Evolutionary conservation across 2,888 invertebrate species (phyloP), one percentile per base, ranked within the genome.

Genomic region (Ptycholaimellus sp.): DNA sequence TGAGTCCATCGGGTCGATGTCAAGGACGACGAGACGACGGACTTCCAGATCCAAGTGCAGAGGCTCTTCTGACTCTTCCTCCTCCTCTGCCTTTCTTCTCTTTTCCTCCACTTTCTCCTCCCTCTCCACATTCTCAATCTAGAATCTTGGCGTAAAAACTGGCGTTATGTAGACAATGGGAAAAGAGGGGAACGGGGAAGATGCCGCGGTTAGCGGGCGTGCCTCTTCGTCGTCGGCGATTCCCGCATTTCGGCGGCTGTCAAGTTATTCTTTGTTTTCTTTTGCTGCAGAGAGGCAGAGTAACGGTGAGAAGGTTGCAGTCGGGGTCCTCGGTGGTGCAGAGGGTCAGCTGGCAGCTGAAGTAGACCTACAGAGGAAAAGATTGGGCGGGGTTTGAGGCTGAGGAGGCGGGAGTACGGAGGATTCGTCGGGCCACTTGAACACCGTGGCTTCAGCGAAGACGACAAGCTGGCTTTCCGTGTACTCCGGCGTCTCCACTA

Each of bases 381-480:
- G n/a, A n/a, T n/a, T n/a, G n/a, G n/a, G n/a, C n/a, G n/a, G n/a
- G n/a, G n/a, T n/a, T n/a, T n/a, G n/a, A n/a, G n/a, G n/a, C n/a
- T n/a, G n/a, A n/a, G n/a, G n/a, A n/a, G n/a, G n/a, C n/a, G n/a
- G n/a, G n/a, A n/a, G n/a, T n/a, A n/a, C n/a, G n/a, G 35, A 13
- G 3, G 38, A 3, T 34, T 40, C 35, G 32, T 40, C 40, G 9
- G 40, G 40, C 40, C 40, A 40, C 28, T 40, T 40, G 37, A 40
- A 40, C 14, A 38, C 40, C 4, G 30, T 38, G 18, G 40, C 35
- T 17, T 35, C 32, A 2, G 38, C 40, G 30, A 32, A 18, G 2
- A 38, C 40, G 19, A 21, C 31, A 31, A 35, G 19, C 6, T 21
- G 13, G 6, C 2, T 2, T 9, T 17, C 29, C 13, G 11, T 7